These are phyloP conservation scores for Trachelus tabidus DNA, from an alignment of 2,888 invertebrate species.

Conservation along the genomic window DNA sequence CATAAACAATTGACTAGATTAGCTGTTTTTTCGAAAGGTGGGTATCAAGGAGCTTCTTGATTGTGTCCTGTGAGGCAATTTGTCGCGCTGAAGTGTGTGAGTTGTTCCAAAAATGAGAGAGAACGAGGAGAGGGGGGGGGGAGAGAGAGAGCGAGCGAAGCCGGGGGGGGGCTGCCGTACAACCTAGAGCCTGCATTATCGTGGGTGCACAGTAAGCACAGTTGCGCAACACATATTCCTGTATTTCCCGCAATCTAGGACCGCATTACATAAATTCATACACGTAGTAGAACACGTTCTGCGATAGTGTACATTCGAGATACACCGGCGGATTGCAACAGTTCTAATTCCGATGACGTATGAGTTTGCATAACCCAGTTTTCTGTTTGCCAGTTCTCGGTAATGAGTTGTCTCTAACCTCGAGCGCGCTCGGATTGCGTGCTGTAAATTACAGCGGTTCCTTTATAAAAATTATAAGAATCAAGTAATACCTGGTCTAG, in stretches of 20 bases:
- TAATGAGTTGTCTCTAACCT: slow-evolving; percentile 60
- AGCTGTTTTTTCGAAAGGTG: too few species aligned
- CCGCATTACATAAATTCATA: slow-evolving; percentile 61
- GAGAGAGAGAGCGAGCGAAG: too few species aligned
- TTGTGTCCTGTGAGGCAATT: too few species aligned
- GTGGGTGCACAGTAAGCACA: slow-evolving; percentile 20
- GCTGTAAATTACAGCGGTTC: slow-evolving; percentile 24
- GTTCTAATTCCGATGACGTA: slow-evolving; percentile 63
- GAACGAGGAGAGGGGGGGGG: not conserved
- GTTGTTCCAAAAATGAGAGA: too few species aligned
- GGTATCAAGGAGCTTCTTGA: too few species aligned
- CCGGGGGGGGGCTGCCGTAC: not conserved
- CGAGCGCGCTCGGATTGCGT: slow-evolving; percentile 30
- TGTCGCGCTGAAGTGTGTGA: too few species aligned
- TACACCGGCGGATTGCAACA: slow-evolving; percentile 53
- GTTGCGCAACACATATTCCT: slow-evolving; percentile 47
- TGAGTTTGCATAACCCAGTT: slow-evolving; percentile 62
- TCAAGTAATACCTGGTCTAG: too few species aligned
- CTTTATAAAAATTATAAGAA: too few species aligned
- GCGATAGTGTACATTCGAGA: slow-evolving; percentile 58
- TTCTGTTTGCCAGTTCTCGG: slow-evolving; percentile 57
- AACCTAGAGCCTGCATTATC: not conserved
- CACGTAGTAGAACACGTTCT: slow-evolving; percentile 43
- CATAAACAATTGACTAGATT: too few species aligned
- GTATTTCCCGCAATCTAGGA: slow-evolving; percentile 57